Conservation (phyloP, 1,140 invertebrate species). For the Papilio machaon region DNA sequence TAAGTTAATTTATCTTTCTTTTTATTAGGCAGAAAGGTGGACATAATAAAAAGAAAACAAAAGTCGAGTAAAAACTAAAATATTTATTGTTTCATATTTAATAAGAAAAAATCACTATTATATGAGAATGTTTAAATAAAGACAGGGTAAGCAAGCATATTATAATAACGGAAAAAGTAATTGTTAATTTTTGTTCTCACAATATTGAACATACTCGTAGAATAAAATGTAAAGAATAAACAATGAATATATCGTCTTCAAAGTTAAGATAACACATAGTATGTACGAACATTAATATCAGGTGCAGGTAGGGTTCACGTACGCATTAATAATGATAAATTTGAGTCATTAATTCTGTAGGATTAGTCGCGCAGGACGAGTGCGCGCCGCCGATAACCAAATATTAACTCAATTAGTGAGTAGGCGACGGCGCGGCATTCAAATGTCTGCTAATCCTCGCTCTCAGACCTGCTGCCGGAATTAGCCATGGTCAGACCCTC, state of each 20-base stretch:
- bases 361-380: slow-evolving; percentile 74
- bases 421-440: slow-evolving; percentile 66
- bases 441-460: slow-evolving; percentile 75
- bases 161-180: too few species aligned
- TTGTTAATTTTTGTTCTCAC: too few species aligned
- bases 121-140: too few species aligned
- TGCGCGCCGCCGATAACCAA: slow-evolving; percentile 79
- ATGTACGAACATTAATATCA: slow-evolving; percentile 54
- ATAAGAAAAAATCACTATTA: too few species aligned
- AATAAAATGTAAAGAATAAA: not conserved
- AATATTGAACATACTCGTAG: too few species aligned
- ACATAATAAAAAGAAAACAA: too few species aligned
- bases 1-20: too few species aligned
- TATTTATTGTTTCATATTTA: too few species aligned
- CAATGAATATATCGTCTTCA: not conserved
- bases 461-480: slow-evolving; percentile 51
- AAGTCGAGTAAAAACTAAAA: too few species aligned
- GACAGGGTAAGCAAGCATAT: too few species aligned
- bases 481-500: slow-evolving; percentile 55
- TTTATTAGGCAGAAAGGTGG: too few species aligned
- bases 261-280: not conserved
- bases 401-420: slow-evolving; percentile 81
- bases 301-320: slow-evolving; percentile 69
- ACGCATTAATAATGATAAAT: slow-evolving; percentile 81
- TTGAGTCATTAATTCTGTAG: slow-evolving; percentile 78